A percentile compares a stretch with the other conserved stretches of the same genome.
These are phyloP conservation scores for Tetramorium parvispinum DNA, from an alignment of 1,140 invertebrate species.

Conservation along the genomic window DNA sequence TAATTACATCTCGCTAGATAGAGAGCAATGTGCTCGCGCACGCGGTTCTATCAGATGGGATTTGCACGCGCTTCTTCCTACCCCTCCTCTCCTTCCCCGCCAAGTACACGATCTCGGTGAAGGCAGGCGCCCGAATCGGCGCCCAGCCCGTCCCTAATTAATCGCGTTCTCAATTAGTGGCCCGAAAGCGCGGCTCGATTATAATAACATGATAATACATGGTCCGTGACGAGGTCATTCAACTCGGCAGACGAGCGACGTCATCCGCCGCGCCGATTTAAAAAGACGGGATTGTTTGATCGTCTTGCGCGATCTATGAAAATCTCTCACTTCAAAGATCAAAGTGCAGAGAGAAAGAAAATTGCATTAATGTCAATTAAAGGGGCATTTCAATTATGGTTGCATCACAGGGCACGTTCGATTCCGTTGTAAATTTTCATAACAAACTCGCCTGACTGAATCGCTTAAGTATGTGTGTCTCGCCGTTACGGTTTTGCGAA, in stretches of 20 bases:
- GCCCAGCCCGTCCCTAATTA: slow-evolving; percentile 66
- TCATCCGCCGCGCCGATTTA: slow-evolving; percentile 47
- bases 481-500: slow-evolving; percentile 34
- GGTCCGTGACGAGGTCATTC: slow-evolving; percentile 70
- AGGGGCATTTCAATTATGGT: background rate
- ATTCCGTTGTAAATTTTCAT: slow-evolving; percentile 1
- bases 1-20: slow-evolving; percentile 59
- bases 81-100: background rate
- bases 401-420: background rate
- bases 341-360: slow-evolving; percentile 47
- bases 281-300: slow-evolving; percentile 44
- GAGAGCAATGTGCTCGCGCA: slow-evolving; percentile 22
- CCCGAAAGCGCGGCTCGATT: slow-evolving; percentile 73
- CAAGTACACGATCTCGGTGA: slow-evolving; percentile 10
- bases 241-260: slow-evolving; percentile 53
- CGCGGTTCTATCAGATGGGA: slow-evolving; percentile 31
- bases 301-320: background rate
- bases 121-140: slow-evolving; percentile 65
- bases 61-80: slow-evolving; percentile 32
- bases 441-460: background rate
- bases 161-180: slow-evolving; percentile 73
- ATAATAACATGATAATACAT: slow-evolving; percentile 75
- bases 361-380: slow-evolving; percentile 62
- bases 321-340: background rate
- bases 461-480: background rate